Evolutionary conservation across 2,888 invertebrate species (phyloP), one percentile per base, ranked within the genome.

Genomic region (Selenia dentaria): DNA sequence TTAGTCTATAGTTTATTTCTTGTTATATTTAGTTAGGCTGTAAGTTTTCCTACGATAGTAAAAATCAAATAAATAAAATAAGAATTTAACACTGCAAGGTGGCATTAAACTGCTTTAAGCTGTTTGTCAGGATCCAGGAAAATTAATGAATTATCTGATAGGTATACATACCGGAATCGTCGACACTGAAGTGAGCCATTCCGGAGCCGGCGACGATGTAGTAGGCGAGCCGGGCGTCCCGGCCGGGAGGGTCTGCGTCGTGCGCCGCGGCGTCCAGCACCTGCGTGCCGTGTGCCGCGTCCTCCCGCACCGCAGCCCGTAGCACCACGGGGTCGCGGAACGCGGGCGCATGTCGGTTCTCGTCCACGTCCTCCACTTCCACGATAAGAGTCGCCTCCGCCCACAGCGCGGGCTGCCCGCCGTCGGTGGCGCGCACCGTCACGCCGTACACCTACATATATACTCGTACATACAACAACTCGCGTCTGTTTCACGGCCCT

Each of bases 291-390:
- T 94, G 91, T 3, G 95, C 93, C 66, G 94, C 93, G 81, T 97
- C 97, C 87, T 99, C 98, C 44, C 86, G 90, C 53, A 98, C 95
- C 59, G 90, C 91, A 36, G 95, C 96, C 51, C 92, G 85, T 54
- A 95, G 87, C 58, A 97, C 96, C 31, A 58, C 69, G 69, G 95
- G 95, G 77, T 96, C 96, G 38, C 92, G 92, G 81, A 98, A 98
- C 57, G 92, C 90, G 1, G 98, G 98, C 39, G 97, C 92, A 81
- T 94, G 94, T 42, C 94, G 91, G 84, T 98, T 98, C 86, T 98
- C 98, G 86, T 99, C 97, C 10, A 98, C 98, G 86, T 99, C 98
- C 59, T 96, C 95, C 51, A 97, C 93, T 83, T 98, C 97, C 39
- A 99, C 93, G 37, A 95, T 93, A 22, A 99, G 93, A 48, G 94